These are phyloP conservation scores for Argopecten irradians DNA, from an alignment of 1,140 invertebrate species.

Conservation along the genomic window DNA sequence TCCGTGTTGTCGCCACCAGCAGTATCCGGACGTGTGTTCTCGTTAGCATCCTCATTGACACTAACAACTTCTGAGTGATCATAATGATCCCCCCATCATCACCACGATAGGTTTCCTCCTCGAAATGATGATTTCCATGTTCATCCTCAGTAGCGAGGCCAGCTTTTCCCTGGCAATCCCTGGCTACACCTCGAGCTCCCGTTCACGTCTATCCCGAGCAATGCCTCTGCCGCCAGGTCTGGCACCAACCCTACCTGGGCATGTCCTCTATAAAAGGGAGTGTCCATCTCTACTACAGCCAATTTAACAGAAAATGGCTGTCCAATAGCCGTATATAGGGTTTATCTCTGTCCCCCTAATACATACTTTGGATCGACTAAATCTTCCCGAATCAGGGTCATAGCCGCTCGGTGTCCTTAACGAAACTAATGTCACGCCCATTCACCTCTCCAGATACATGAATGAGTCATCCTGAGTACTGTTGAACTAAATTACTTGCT, in stretches of 20 bases:
- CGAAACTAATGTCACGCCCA: slow-evolving; percentile 30
- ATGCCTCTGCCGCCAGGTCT: slow-evolving; percentile 19
- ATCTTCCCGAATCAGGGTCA: slow-evolving; percentile 38
- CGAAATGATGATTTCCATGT: too few relatives aligned
- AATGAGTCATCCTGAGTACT: background rate
- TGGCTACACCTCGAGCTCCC: background rate
- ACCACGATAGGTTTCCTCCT: too few relatives aligned
- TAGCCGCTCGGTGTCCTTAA: slow-evolving; percentile 46
- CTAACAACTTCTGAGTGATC: background rate
- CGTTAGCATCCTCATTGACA: background rate
- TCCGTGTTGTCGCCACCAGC: slow-evolving; percentile 42
- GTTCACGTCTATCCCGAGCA: slow-evolving; percentile 28
- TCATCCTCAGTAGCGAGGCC: too few relatives aligned
- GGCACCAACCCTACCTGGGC: slow-evolving; percentile 34
- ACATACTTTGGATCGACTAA: slow-evolving; percentile 25
- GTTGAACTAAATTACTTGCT: background rate
- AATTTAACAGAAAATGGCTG: slow-evolving; percentile 29
- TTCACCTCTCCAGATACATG: slow-evolving; percentile 14
- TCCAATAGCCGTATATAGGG: slow-evolving; percentile 34
- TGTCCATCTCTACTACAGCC: slow-evolving; percentile 35
- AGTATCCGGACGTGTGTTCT: slow-evolving; percentile 27
- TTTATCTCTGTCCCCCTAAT: slow-evolving; percentile 15
- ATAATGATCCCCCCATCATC: too few relatives aligned
- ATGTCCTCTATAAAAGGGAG: slow-evolving; percentile 34
- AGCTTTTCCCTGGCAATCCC: background rate